These are phyloP conservation scores for Nibea coibor DNA, from an alignment of 2,113 vertebrate species.

Conservation along the genomic window DNA sequence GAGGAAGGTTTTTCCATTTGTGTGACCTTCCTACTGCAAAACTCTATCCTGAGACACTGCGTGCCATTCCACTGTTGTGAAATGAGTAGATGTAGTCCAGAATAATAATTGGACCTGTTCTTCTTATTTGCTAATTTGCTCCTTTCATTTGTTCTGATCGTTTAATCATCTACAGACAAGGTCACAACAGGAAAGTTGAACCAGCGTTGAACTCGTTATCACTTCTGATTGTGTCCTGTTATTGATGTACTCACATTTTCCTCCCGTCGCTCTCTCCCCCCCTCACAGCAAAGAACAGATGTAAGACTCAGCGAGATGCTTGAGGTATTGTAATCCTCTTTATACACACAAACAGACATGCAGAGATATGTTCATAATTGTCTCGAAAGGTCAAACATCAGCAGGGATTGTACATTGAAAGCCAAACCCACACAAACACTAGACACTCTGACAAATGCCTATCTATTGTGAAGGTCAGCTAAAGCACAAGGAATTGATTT, in stretches of 20 bases:
- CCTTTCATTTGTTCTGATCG: no score
- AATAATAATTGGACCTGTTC: background rate
- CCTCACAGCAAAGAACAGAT: conserved; percentile 96
- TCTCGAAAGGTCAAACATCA: conserved; percentile 59
- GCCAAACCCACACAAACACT: conserved; percentile 29
- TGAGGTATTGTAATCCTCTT: conserved; percentile 85
- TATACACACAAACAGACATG: background rate
- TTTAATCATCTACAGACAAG: background rate
- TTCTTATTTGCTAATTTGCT: background rate
- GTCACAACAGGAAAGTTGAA: background rate
- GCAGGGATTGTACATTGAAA: conserved; percentile 20
- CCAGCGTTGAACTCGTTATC: background rate
- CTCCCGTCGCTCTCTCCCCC: conserved; percentile 44
- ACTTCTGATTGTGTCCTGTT: conserved; percentile 6
- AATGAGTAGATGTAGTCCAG: background rate
- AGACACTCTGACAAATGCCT: conserved; percentile 9
- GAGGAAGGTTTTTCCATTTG: background rate
- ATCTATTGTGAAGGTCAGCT: conserved; percentile 43
- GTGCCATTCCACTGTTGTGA: background rate
- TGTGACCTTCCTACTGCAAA: background rate
- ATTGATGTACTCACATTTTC: conserved; percentile 19
- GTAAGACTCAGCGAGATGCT: conserved; percentile 98
- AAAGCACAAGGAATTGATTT: conserved; percentile 13
- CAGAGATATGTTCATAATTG: conserved; percentile 18
- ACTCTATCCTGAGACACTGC: background rate